A percentile compares a stretch with the other conserved stretches of the same genome.
Evolutionary conservation across 2,797 vertebrate species (phyloP).

Genomic region (Dromococcyx pavoninus): DNA sequence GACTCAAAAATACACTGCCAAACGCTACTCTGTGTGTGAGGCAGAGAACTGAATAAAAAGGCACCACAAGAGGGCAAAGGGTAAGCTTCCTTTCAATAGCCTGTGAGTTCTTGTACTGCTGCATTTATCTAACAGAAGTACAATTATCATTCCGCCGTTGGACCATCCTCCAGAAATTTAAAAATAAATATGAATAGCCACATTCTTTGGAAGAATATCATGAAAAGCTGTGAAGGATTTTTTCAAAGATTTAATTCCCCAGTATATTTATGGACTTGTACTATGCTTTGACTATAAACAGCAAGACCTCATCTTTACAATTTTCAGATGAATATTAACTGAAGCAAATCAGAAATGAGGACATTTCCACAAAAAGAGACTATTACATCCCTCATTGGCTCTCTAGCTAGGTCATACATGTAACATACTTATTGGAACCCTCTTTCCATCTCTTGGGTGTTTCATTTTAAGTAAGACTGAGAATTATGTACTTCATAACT

Average conservation of each 20-base stretch:
- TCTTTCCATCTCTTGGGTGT: not conserved
- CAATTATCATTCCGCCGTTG: not conserved
- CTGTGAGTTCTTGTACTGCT: not conserved
- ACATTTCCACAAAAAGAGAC: not conserved
- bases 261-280: not conserved
- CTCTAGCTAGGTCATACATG: not conserved
- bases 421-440: not conserved
- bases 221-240: not conserved
- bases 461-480: slow-evolving; percentile 25
- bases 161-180: not conserved
- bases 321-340: not conserved
- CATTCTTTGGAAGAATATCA: not conserved
- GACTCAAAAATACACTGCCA: not conserved
- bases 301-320: not conserved
- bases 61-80: not conserved
- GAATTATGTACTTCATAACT: not conserved
- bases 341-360: slow-evolving; percentile 9
- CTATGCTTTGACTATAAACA: not conserved
- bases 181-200: not conserved
- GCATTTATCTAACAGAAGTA: not conserved
- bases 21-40: not conserved
- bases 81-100: not conserved
- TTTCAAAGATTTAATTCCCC: not conserved
- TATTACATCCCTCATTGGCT: not conserved
- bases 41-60: not conserved